A percentile compares a stretch with the other conserved stretches of the same genome.
Conservation (phyloP, 2,888 invertebrate species). For the Drosophila neonasuta region DNA sequence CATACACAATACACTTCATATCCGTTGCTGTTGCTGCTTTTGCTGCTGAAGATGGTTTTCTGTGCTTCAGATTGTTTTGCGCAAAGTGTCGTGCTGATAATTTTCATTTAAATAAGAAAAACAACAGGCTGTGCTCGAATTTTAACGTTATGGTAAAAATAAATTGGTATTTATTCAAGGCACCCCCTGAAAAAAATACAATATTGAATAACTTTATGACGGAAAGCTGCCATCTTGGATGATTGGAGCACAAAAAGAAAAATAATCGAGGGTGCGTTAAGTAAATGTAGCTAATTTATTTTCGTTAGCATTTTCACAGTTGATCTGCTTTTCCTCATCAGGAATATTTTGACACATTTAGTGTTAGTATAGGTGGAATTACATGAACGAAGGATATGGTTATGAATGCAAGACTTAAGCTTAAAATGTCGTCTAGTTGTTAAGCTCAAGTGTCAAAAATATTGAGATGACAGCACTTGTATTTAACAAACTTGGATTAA, state of each 20-base stretch:
- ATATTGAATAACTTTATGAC: slow-evolving; percentile 25
- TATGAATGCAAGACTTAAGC: neutral
- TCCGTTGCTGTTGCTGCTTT: slow-evolving; percentile 26
- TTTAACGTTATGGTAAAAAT: slow-evolving; percentile 40
- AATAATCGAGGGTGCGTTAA: neutral
- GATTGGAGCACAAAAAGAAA: neutral
- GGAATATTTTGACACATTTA: too few relatives aligned
- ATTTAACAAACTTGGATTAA: slow-evolving; percentile 1
- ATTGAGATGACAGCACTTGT: too few relatives aligned
- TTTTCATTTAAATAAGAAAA: slow-evolving; percentile 55
- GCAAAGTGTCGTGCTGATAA: slow-evolving; percentile 52
- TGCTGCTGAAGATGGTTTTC: slow-evolving; percentile 8
- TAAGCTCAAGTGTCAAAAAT: too few relatives aligned
- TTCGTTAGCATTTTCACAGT: neutral
- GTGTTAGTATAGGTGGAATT: neutral
- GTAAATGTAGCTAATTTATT: slow-evolving; percentile 8
- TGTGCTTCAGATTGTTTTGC: slow-evolving; percentile 24
- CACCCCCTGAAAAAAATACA: slow-evolving; percentile 9
- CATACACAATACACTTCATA: slow-evolving; percentile 35
- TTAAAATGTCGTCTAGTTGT: neutral
- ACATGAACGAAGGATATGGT: neutral
- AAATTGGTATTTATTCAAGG: slow-evolving; percentile 45
- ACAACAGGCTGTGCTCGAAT: slow-evolving; percentile 20
- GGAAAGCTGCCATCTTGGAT: slow-evolving; percentile 13
- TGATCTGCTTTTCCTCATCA: neutral